Percentiles rank a stretch among this genome's conserved stretches.
Conservation (phyloP, 2,888 invertebrate species). For the Leptopilina drosophilae region DNA sequence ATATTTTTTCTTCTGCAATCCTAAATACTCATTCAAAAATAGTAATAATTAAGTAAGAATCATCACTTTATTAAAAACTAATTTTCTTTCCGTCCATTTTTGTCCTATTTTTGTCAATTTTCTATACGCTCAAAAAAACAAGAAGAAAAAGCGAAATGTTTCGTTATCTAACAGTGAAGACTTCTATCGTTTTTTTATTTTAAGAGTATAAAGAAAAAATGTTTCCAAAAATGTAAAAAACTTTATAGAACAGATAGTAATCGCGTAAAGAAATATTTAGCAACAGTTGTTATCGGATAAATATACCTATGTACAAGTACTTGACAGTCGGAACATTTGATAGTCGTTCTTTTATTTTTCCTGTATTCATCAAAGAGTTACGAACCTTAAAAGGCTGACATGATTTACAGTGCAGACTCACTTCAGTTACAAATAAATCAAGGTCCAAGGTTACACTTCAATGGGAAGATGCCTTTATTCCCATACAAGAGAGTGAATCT, state of each 20-base stretch:
- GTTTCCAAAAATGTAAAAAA: too few relatives aligned
- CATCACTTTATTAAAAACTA: too few relatives aligned
- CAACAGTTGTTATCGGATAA: neutral
- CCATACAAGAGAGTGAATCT: conserved; percentile 10
- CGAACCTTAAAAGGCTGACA: conserved; percentile 39
- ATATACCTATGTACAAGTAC: neutral
- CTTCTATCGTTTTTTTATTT: too few relatives aligned
- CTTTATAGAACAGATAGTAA: neutral
- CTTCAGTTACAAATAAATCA: conserved; percentile 35
- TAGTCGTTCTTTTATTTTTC: conserved; percentile 21
- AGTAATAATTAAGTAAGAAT: too few relatives aligned
- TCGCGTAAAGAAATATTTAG: neutral
- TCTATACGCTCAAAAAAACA: too few relatives aligned
- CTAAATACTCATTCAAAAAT: too few relatives aligned
- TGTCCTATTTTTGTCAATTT: too few relatives aligned
- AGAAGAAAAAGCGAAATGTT: too few relatives aligned
- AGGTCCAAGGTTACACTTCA: conserved; percentile 35
- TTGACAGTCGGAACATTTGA: conserved; percentile 31
- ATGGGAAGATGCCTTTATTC: conserved; percentile 12
- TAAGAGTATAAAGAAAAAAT: too few relatives aligned
- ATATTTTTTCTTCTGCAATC: too few relatives aligned
- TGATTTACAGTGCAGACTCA: conserved; percentile 37
- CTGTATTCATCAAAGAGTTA: conserved; percentile 35
- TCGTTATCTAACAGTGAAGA: too few relatives aligned
- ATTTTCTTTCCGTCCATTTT: too few relatives aligned